Base-by-base conservation (phyloP, 1,140 invertebrate genomes). In the Episyrphus balteatus region DNA sequence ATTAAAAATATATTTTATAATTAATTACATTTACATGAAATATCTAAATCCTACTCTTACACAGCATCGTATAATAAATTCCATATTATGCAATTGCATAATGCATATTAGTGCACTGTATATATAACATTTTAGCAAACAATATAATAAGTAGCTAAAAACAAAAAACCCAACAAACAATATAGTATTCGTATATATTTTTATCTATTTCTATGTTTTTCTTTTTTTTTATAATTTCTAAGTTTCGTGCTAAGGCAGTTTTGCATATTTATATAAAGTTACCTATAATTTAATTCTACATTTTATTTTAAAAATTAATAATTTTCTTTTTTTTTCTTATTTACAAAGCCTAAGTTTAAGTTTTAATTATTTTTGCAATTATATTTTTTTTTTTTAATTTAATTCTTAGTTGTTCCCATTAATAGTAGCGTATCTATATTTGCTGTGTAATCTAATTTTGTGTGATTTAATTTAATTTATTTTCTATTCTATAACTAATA, bases 11-110 rank as follows among this genome's bases (percentile, higher is more conserved):
- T 26, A 26, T 26, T 26, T 26, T 26, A 26, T 5, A 19, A 19
- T 47, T 47, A 47, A 39, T 14, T 37, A 39, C 21, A 32, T 19
- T n/a, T n/a, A 19, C 19, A 19, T 19, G n/a, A 47, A 39, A 17
- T 46, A 14, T 46, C 15, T 31, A 31, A 17, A 31, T 5, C 21
- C 21, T 26, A 26, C 21, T 26, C n/a, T 26, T 26, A 26, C 21
- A 26, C 21, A 26, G 21, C 21, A 26, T 26, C 21, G 21, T 26
- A 26, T 17, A 38, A 8, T n/a, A 15, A 17, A 38, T 38, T 38
- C 17, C 36, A 38, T 17, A 7, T 17, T n/a, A n/a, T n/a, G n/a
- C n/a, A n/a, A n/a, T n/a, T n/a, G n/a, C n/a, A n/a, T n/a, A n/a
- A 26, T 26, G 21, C 36, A 38, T n/a, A 11, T 15, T 12, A 38